Evolutionary conservation across 2,888 invertebrate species (phyloP).

Genomic region (Eupithecia dodoneata): DNA sequence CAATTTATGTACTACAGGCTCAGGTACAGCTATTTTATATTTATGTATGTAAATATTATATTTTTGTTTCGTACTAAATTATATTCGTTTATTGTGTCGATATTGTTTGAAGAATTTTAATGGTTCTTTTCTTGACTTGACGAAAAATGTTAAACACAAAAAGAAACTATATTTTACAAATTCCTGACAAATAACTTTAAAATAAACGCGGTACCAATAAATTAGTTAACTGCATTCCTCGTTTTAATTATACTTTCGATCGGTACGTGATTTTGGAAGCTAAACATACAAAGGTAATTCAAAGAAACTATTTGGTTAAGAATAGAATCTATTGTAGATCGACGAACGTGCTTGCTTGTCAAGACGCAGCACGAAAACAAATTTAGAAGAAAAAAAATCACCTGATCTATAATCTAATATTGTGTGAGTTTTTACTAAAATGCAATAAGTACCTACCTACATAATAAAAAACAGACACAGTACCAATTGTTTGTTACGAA

Average conservation of each 20-base stretch:
- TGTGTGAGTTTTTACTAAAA: too few relatives aligned
- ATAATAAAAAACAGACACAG: too few relatives aligned
- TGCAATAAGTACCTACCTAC: neutral
- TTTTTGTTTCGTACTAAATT: neutral
- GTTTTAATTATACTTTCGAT: constrained; percentile 40
- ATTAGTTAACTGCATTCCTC: constrained; percentile 38
- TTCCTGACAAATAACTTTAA: constrained; percentile 22
- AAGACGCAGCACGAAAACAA: neutral
- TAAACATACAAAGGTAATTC: constrained; percentile 35
- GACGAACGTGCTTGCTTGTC: constrained; percentile 20
- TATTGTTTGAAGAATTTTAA: neutral
- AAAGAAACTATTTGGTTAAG: constrained; percentile 32
- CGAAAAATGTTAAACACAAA: neutral
- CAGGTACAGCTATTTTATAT: neutral
- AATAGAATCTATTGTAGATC: constrained; percentile 22
- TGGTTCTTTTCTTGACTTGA: neutral
- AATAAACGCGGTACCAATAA: constrained; percentile 41
- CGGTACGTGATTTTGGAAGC: constrained; percentile 35
- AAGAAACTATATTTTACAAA: constrained; percentile 12
- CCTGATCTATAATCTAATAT: neutral
- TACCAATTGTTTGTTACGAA: neutral
- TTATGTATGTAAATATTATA: neutral
- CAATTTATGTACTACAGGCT: neutral
- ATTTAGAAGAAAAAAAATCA: neutral
- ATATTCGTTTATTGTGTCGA: neutral